phyloP scores from a whole-genome alignment of 2,797 vertebrate species.

The Nyctalus aviator region DNA sequence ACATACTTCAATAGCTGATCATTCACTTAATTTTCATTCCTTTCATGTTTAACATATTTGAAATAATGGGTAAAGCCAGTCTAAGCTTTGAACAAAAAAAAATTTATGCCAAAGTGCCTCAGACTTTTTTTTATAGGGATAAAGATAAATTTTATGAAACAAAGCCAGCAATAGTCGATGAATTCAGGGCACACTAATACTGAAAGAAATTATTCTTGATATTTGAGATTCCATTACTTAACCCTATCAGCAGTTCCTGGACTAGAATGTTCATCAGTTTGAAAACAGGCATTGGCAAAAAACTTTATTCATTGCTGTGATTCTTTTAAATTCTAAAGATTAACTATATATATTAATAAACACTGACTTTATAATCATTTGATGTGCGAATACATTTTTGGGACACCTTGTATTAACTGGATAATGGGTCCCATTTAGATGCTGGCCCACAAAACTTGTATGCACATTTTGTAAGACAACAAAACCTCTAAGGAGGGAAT shows the following conservation, averaged over 20 bases:
- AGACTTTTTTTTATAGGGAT: neutral
- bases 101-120: neutral
- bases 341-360: neutral
- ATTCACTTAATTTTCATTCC: neutral
- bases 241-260: neutral
- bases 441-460: neutral
- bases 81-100: neutral
- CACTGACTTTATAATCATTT: neutral
- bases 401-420: neutral
- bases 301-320: neutral
- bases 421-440: neutral
- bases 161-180: neutral
- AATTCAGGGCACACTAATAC: neutral
- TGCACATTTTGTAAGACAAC: neutral
- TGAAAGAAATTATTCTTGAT: neutral
- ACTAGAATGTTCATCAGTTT: neutral
- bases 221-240: neutral
- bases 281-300: neutral
- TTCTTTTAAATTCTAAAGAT: neutral
- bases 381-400: neutral
- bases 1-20: neutral
- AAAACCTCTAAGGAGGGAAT: neutral
- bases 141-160: neutral
- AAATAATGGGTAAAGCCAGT: neutral
- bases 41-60: neutral